These are phyloP conservation scores for Hypomecis punctinalis DNA, from an alignment of 2,888 invertebrate species.

Conservation along the genomic window DNA sequence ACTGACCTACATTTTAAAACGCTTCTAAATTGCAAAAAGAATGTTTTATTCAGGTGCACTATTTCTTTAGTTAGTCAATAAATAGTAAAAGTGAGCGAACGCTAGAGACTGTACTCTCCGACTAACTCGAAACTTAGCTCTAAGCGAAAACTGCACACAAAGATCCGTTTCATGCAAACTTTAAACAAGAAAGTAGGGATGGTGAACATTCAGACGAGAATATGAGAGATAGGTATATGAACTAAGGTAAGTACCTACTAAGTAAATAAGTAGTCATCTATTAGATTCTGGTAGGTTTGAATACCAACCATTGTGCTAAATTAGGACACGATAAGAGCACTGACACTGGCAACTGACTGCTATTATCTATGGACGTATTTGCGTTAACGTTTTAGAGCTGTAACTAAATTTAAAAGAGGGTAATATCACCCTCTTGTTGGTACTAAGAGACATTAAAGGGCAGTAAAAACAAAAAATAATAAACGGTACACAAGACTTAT, in stretches of 20 bases:
- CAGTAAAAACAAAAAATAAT: too few species aligned
- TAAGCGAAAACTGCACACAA: slow-evolving; percentile 55
- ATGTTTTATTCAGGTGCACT: neutral
- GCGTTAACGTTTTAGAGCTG: neutral
- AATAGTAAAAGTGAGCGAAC: slow-evolving; percentile 51
- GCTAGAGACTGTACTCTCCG: slow-evolving; percentile 46
- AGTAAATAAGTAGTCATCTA: neutral
- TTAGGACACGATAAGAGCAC: slow-evolving; percentile 4
- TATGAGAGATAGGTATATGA: slow-evolving; percentile 8
- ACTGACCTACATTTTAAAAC: slow-evolving; percentile 3
- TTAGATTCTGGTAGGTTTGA: slow-evolving; percentile 13
- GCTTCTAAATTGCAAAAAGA: neutral
- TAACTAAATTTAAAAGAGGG: too few species aligned
- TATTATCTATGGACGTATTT: neutral
- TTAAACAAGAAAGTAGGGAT: slow-evolving; percentile 46
- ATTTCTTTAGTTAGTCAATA: slow-evolving; percentile 40
- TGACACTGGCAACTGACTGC: neutral
- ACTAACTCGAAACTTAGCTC: slow-evolving; percentile 56
- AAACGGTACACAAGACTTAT: too few species aligned
- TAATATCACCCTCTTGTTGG: too few species aligned
- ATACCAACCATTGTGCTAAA: slow-evolving; percentile 1
- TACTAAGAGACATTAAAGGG: too few species aligned
- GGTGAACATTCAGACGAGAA: slow-evolving; percentile 46
- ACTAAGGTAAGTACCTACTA: neutral
- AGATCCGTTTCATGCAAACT: slow-evolving; percentile 52